A percentile compares a stretch with the other conserved stretches of the same genome.
These are phyloP conservation scores for Lithobius niger DNA, from an alignment of 1,140 invertebrate genomes.

Conservation along the genomic window DNA sequence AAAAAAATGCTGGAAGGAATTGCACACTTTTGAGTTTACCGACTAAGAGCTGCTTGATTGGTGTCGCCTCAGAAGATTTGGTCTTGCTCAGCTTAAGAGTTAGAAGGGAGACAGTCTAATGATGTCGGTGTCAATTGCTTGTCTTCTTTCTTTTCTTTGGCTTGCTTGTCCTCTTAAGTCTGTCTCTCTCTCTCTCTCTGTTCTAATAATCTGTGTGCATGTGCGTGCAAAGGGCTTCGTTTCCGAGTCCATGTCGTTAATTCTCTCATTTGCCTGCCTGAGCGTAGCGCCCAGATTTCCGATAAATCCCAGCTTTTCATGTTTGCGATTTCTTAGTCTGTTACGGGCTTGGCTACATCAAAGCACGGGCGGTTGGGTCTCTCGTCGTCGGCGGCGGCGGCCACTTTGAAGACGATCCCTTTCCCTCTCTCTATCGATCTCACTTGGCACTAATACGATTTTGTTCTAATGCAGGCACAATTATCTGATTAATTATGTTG, in stretches of 20 bases:
- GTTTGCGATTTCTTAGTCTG: conserved; percentile 6
- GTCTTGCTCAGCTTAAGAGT: no score
- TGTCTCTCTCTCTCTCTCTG: no score
- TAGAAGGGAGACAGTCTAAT: no score
- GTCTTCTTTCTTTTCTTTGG: no score
- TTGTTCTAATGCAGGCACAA: conserved; percentile 11
- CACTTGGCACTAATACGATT: conserved; percentile 5
- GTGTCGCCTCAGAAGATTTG: no score
- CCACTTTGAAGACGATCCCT: conserved; percentile 3
- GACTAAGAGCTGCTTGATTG: no score
- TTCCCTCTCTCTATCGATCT: neutral
- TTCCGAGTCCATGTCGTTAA: conserved; percentile 2
- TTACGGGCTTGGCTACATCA: neutral
- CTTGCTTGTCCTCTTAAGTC: no score
- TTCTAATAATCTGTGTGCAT: no score
- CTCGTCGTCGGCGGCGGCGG: conserved; percentile 1
- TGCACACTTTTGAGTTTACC: no score
- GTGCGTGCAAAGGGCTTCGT: no score
- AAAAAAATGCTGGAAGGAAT: no score
- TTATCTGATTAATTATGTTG: conserved; percentile 13
- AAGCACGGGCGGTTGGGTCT: neutral
- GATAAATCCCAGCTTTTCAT: conserved; percentile 5
- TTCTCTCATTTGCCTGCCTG: conserved; percentile 3
- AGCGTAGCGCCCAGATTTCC: neutral
- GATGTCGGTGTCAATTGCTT: no score